Base-by-base conservation (phyloP, 2,113 vertebrate genomes). In the Elaphurus davidianus region DNA sequence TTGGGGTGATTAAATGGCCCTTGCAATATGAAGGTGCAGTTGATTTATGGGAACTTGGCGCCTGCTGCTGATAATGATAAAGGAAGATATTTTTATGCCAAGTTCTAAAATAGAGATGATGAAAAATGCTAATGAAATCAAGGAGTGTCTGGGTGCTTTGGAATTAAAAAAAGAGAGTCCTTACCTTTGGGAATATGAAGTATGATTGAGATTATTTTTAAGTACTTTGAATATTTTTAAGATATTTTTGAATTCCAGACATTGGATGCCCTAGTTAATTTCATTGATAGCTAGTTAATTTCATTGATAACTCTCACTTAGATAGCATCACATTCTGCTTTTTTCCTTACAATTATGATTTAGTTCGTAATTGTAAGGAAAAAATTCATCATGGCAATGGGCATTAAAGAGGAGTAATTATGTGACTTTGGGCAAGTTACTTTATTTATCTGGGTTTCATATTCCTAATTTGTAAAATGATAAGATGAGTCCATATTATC, bases 121-220 rank as follows among this genome's bases (percentile, higher is more conserved):
- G 91, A 98, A 96, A 97, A 97, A 98, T 95, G 91, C 97, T 97
- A 97, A 98, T 98, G 98, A 98, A 98, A 97, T 98, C 97, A 98
- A 97, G 91, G 82, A 76, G 21, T 97, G 98, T 93, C 96, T 98
- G 90, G 95, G 95, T 96, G 85, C 88, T 95, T 93, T 25, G 21
- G 57, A 60, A 83, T 97, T 81, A 30, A 74, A 82, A 95, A 95
- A 83, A 83, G 71, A 74, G 55, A 84, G 67, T 62, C 90, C 33
- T 96, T 97, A 94, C 98, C 94, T 89, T 96, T 86, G 88, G 96
- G 96, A 97, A 62, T 83, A 86, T 55, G 50, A 97, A 96, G 54
- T 90, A 95, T 95, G 96, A 93, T 89, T 84, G 95, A 96, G 81
- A 96, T 95, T 90, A 93, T 97, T 98, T 97, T 96, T 84, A 97